Base-by-base conservation (phyloP, 2,113 vertebrate genomes). In the Erythrolamprus reginae region DNA sequence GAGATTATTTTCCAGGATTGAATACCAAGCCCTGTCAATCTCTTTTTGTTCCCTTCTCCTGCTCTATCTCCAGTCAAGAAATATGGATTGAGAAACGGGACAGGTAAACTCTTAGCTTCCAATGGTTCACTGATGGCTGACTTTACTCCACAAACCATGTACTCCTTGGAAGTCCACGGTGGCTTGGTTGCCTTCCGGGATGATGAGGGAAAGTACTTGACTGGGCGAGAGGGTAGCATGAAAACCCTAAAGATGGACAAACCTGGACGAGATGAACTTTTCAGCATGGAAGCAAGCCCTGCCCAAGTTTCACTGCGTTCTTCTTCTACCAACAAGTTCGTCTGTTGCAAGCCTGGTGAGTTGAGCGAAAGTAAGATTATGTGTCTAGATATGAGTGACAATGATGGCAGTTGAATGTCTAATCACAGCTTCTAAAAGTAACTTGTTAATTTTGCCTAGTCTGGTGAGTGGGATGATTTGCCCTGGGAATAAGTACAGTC, bases 221-320 rank as follows among this genome's bases (percentile, higher is more conserved):
- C 86, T 6, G 90, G 84, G 21, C 89, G 92, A 4, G 93, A 94
- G 52, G 77, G 84, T 86, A 21, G 3, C 13, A 82, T 94, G 51
- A 91, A 88, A 88, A 89, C 90, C 6, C 19, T 93, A 23, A 94
- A 93, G 92, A 92, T 85, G 56, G 92, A 94, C 86, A 90, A 83
- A 47, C 93, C 93, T 10, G 92, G 92, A 52, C 83, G 87, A 17
- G 93, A 94, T 33, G 93, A 94, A 86, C 87, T 94, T 42, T 94
- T 94, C 65, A 89, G 42, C 19, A 21, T 91, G 23, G 93, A 94
- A 61, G 53, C 92, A 23, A 93, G 93, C 84, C 87, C 89, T 2
- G 93, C 90, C 3, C 92, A 93, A 33, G 90, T 94, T 50, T 90
- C 90, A n/a, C 24, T 93, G 50, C 90, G 86, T 50, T 91, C 93